Evolutionary conservation across 2,888 invertebrate genomes (phyloP), one percentile per base, ranked within the genome.

Genomic region (Sabellastarte sp.): DNA sequence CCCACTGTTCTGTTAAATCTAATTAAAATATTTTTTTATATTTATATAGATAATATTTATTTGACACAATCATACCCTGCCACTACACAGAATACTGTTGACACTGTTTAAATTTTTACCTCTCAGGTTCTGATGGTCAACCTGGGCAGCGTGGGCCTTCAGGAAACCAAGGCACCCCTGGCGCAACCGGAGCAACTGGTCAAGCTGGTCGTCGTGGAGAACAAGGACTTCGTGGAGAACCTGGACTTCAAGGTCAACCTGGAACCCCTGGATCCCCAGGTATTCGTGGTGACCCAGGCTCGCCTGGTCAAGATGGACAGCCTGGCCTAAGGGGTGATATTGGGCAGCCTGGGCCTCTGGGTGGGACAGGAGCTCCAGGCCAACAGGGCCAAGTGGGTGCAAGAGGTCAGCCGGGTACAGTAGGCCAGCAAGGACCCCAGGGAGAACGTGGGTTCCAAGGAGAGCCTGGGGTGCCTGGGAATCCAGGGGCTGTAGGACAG

Each of bases 161-260:
- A 26, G 70, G 70, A 52, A n/a, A 28, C 41, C 52, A 63, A 50
- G 71, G 71, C 3, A 41, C 60, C 24, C 24, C 53, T 26, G 53
- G 53, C 5, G 4, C 15, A 31, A 10, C 52, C n/a, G 66, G 66
- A 33, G 33, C 5, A 4, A 57, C 29, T n/a, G n/a, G n/a, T n/a
- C n/a, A n/a, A n/a, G n/a, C n/a, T n/a, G n/a, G n/a, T n/a, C 33
- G 20, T 10, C 41, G 10, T 41, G 41, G 60, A 52, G 55, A 50
- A 31, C 5, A n/a, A 52, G 63, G 63, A 30, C 57, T 29, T 29
- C 62, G 41, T 41, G 57, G 57, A 10, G 28, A 57, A 57, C 30
- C 29, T 15, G 57, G 57, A 57, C 10, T 30, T 28, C 57, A 15
- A 57, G 57, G 57, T 10, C 10, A 10, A 20, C 24, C 53, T 10